Evolutionary conservation across 2,113 vertebrate species (phyloP).

Genomic region (Lota lota): DNA sequence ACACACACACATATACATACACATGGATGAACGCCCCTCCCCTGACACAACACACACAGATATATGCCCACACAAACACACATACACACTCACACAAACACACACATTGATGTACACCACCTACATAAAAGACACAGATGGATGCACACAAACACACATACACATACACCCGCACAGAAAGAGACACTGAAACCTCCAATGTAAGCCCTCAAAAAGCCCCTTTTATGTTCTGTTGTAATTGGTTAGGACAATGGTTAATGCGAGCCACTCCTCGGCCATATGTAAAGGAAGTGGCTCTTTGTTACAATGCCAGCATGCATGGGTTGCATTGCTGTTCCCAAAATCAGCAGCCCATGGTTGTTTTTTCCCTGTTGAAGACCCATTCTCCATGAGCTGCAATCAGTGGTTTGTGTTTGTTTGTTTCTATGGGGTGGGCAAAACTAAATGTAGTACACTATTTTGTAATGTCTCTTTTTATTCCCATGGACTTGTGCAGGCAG

Average conservation of each 20-base stretch:
- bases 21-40: slow-evolving; percentile 6
- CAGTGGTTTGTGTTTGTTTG: slow-evolving; percentile 57
- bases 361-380: slow-evolving; percentile 40
- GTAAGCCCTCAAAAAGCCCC: slow-evolving; percentile 11
- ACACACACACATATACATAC: slow-evolving; percentile 17
- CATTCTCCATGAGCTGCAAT: slow-evolving; percentile 47
- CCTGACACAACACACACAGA: neutral
- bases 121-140: neutral
- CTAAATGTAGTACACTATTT: slow-evolving; percentile 38
- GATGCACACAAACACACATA: neutral
- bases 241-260: slow-evolving; percentile 40
- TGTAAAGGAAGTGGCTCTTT: slow-evolving; percentile 22
- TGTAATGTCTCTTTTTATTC: neutral
- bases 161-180: neutral
- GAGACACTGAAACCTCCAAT: too few species aligned
- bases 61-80: slow-evolving; percentile 12
- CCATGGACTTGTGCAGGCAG: slow-evolving; percentile 13
- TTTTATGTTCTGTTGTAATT: slow-evolving; percentile 37
- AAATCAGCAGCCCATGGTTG: slow-evolving; percentile 43
- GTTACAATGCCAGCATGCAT: slow-evolving; percentile 27
- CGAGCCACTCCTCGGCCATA: slow-evolving; percentile 24
- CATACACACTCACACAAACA: slow-evolving; percentile 22
- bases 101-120: slow-evolving; percentile 13
- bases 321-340: slow-evolving; percentile 28
- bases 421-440: slow-evolving; percentile 31